Evolutionary conservation across 2,113 vertebrate species (phyloP).

Genomic region (Puffinus mauretanicus): DNA sequence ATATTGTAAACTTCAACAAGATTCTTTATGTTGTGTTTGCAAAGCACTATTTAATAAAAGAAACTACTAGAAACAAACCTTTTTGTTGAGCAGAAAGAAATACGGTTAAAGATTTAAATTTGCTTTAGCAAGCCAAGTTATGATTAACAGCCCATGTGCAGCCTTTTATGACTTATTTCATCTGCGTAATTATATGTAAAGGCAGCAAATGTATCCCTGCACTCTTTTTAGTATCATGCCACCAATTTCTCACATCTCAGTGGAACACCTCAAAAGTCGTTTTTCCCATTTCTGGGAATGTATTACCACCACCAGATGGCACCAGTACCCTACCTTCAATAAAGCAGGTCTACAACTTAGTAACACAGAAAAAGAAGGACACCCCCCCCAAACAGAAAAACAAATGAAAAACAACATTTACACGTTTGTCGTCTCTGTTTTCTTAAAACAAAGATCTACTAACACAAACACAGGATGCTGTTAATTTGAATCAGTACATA

Average conservation of each 20-base stretch:
- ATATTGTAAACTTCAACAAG: not conserved
- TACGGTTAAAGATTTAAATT: not conserved
- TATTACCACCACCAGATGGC: not conserved
- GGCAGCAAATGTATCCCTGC: not conserved
- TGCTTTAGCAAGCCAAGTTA: not conserved
- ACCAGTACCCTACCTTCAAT: not conserved
- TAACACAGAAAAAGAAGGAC: not conserved
- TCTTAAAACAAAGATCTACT: not conserved
- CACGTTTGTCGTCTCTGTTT: not conserved
- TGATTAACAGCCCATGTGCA: not conserved
- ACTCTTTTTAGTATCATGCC: not conserved
- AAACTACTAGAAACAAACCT: not conserved
- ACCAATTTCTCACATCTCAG: not conserved
- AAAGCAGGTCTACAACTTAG: fast-evolving
- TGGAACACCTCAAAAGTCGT: fast-evolving
- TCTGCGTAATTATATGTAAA: not conserved
- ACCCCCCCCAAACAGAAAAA: not conserved
- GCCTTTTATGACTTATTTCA: not conserved
- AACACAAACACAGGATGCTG: not conserved
- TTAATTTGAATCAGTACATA: not conserved
- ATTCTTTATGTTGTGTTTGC: not conserved
- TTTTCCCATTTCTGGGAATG: not conserved
- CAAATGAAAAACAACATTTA: not conserved
- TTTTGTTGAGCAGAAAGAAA: not conserved
- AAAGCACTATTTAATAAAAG: not conserved